phyloP scores from a whole-genome alignment of 1,140 invertebrate genomes.

The Meloidogyne floridensis region DNA sequence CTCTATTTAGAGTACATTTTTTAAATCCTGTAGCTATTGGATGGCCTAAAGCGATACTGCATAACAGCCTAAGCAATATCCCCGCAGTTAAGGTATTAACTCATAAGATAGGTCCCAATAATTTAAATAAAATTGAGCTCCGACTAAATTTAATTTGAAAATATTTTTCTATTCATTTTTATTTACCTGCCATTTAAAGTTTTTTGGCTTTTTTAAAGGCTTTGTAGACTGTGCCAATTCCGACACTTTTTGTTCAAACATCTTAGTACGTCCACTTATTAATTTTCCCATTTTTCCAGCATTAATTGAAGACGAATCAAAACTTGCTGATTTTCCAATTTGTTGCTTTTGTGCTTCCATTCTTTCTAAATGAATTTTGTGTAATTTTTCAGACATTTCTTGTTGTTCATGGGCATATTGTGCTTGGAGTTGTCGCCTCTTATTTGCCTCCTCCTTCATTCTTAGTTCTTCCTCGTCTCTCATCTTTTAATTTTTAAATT shows the following conservation, averaged over 20 bases:
- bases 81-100: no score
- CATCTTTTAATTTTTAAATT: no score
- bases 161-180: conserved; percentile 14
- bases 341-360: conserved; percentile 1
- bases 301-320: conserved; percentile 7
- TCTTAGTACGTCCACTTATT: conserved; percentile 42
- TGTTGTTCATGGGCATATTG: conserved; percentile 46
- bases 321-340: conserved; percentile 13
- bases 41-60: no score
- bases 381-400: conserved; percentile 41
- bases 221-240: conserved; percentile 32
- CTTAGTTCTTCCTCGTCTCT: conserved; percentile 47
- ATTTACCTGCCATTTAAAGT: conserved; percentile 51
- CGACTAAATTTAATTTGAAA: no score
- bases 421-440: conserved; percentile 42
- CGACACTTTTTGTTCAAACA: conserved; percentile 48
- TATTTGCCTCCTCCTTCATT: conserved; percentile 42
- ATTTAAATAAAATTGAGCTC: no score
- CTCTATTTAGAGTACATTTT: no score
- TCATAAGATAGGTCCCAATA: no score
- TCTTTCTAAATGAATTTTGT: conserved; percentile 37
- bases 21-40: no score
- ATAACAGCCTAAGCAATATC: no score
- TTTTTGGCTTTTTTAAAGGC: conserved; percentile 46
- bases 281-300: conserved; percentile 42